phyloP scores from a whole-genome alignment of 2,113 vertebrate genomes.

The Heliornis fulica region DNA sequence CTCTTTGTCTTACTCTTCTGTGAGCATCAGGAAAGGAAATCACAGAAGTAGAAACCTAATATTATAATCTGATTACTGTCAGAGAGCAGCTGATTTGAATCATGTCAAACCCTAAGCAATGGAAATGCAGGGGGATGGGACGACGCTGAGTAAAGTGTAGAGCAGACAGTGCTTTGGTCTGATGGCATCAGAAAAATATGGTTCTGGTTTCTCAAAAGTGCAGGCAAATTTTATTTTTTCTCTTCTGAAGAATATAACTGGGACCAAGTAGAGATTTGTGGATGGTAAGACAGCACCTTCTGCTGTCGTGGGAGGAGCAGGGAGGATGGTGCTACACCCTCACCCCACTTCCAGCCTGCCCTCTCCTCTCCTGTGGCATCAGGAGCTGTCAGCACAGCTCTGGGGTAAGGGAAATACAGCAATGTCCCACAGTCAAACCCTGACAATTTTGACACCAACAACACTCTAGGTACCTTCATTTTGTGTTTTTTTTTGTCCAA shows the following conservation, averaged over 20 bases:
- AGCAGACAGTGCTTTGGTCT: neutral
- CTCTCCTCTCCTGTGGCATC: neutral
- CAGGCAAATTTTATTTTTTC: neutral
- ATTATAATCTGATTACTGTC: slow-evolving; percentile 59
- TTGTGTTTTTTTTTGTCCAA: neutral
- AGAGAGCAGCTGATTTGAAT: slow-evolving; percentile 19
- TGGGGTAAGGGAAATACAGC: neutral
- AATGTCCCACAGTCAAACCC: neutral
- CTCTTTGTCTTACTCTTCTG: neutral
- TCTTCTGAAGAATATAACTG: neutral
- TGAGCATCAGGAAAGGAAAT: neutral
- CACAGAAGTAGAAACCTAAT: slow-evolving; percentile 11
- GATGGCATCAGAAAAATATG: neutral
- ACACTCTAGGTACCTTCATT: neutral
- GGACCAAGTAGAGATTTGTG: neutral
- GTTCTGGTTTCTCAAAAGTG: neutral
- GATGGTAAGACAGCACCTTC: neutral
- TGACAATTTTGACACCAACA: neutral
- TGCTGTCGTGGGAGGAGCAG: neutral
- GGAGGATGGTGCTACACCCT: neutral
- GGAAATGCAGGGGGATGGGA: neutral
- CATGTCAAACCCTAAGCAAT: slow-evolving; percentile 9
- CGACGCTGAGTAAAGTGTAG: neutral
- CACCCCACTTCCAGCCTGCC: fast-evolving
- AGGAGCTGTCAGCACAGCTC: neutral